A percentile compares a stretch with the other conserved stretches of the same genome.
Conservation (phyloP, 2,888 invertebrate species). For the Alcis repandata region DNA sequence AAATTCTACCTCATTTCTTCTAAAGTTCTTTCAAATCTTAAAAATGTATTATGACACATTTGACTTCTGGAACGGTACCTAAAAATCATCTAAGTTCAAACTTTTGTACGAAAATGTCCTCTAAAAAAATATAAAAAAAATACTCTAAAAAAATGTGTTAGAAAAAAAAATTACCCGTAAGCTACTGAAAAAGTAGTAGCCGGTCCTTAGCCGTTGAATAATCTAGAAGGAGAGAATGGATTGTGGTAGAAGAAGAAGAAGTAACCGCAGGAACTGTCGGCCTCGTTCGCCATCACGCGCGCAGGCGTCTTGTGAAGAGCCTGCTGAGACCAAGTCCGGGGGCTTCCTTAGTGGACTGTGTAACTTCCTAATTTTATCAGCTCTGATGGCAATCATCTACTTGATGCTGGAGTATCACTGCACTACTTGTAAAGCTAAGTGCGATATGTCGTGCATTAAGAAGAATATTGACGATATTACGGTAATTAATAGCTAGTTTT, state of each 20-base stretch:
- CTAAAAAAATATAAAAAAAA: constrained; percentile 30
- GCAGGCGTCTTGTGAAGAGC: constrained; percentile 22
- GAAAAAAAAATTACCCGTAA: neutral
- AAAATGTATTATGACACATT: too few relatives aligned
- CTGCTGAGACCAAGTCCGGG: constrained; percentile 49
- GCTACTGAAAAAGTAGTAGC: neutral
- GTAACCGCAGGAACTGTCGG: constrained; percentile 56
- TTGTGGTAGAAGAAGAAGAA: constrained; percentile 57
- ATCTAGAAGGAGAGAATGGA: constrained; percentile 6
- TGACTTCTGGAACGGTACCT: too few relatives aligned
- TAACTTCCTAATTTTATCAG: constrained; percentile 63
- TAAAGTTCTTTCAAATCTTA: too few relatives aligned
- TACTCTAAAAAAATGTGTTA: constrained; percentile 19
- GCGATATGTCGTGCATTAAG: constrained; percentile 60
- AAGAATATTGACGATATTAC: constrained; percentile 68
- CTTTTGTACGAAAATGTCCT: constrained; percentile 37
- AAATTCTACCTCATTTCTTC: too few relatives aligned
- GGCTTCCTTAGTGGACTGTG: constrained; percentile 55
- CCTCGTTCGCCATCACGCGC: constrained; percentile 13
- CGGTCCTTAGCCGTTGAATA: neutral
- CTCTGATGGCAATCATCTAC: constrained; percentile 65
- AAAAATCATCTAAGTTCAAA: constrained; percentile 19
- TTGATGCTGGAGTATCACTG: constrained; percentile 72
- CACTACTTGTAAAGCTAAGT: constrained; percentile 59
- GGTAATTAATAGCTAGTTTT: constrained; percentile 52